Evolutionary conservation across 2,113 vertebrate species (phyloP), one percentile per base, ranked within the genome.

Genomic region (Ailurus styani): DNA sequence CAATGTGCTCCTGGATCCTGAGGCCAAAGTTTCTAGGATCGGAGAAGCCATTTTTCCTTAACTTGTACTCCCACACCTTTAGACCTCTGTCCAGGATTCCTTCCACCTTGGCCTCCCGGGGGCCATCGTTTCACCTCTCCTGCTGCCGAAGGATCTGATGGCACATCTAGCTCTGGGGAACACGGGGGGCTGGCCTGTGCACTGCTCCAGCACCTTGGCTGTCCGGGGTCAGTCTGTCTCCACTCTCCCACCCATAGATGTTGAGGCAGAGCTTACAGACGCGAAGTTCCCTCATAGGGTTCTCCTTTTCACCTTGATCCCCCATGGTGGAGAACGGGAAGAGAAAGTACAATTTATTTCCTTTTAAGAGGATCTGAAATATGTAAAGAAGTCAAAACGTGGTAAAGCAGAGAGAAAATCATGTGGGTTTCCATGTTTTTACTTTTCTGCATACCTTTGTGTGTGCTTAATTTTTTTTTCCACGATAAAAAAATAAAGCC

Each of bases 21-120:
- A 99, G 99, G 93, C 99, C 99, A 20, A 99, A 99, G 99, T 99
- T 99, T 82, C 99, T 99, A 0, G 99, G 99, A 89, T 99, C 99
- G 0, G 99, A 99, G 98, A 99, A 99, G 99, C 99, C 99, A 98
- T 99, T 99, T 98, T 99, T 50, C 20, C 99, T 99, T 98, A 99
- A 90, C 97, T 99, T 99, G 2, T 99, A 99, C 98, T 99, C 99
- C 18, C 99, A 99, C 91, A 99, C 99, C 99, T 99, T 99, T 37
- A 99, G 98, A n/a, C 99, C 99, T 90, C 99, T 99, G 98, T 99
- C 99, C 97, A 99, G 98, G 87, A 99, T 99, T 95, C 99, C 99
- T 98, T 99, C 99, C 31, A 99, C 99, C 98, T 99, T 99, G 98
- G 99, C 99, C 86, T 99, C 99, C 0, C 57, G 27, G 97, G 99